Base-by-base conservation (phyloP, 1,140 invertebrate species). In the Arctopsyche grandis region DNA sequence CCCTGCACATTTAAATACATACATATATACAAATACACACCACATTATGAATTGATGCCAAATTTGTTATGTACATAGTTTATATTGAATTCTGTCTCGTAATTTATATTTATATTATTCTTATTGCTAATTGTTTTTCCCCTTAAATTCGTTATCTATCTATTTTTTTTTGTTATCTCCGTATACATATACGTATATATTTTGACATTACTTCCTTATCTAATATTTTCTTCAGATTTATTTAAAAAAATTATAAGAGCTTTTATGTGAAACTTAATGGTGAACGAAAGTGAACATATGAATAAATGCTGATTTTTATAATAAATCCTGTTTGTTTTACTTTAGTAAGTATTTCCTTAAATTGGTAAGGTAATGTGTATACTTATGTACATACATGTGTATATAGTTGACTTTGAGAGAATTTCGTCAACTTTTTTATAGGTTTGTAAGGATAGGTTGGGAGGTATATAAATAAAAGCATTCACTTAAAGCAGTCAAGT, bases 401-500 rank as follows among this genome's bases (percentile, higher is more conserved):
- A n/a, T n/a, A n/a, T n/a, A n/a, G n/a, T n/a, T n/a, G n/a, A n/a
- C n/a, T n/a, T n/a, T n/a, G n/a, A n/a, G n/a, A n/a, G n/a, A n/a
- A n/a, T n/a, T n/a, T n/a, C n/a, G n/a, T n/a, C n/a, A n/a, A n/a
- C n/a, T n/a, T n/a, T n/a, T n/a, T n/a, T n/a, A n/a, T n/a, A n/a
- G n/a, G n/a, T n/a, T n/a, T n/a, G n/a, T n/a, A n/a, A n/a, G n/a
- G n/a, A n/a, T n/a, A 38, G 7, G 7, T 38, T 38, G 29, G 29
- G 29, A 4, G 29, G 29, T 38, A 38, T 38, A 38, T 7, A 38
- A 38, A 38, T 38, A 38, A 38, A 38, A 66, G 26, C 63, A 66
- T 66, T 0, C 12, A 24, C 26, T 21, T 87, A 89, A 89, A 89
- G 88, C 88, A 89, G 88, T 89, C 88, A 88, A 89, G 88, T 89